Evolutionary conservation across 53 echinoderm and acorn worm species (phyloP).

Genomic region (Pentamera pediparva): DNA sequence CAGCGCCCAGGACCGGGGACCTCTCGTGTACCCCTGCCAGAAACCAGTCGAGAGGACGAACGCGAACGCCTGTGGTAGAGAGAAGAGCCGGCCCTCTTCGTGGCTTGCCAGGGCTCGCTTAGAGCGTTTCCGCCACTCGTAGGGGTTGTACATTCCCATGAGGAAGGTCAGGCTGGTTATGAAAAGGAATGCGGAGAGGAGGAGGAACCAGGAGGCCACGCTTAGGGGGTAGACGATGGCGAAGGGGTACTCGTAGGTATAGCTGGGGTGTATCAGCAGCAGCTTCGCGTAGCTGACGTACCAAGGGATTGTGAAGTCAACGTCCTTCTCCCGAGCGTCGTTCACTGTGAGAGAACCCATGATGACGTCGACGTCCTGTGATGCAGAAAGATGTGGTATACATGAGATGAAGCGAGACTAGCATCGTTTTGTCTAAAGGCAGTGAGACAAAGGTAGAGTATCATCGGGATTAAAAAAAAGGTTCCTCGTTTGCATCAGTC

Average conservation of each 20-base stretch:
- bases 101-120: slow-evolving; percentile 41
- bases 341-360: slow-evolving; percentile 61
- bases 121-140: slow-evolving; percentile 59
- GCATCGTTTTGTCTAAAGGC: neutral
- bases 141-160: slow-evolving; percentile 46
- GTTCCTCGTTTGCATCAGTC: neutral
- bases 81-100: slow-evolving; percentile 49
- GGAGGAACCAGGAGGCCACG: slow-evolving; percentile 56
- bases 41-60: slow-evolving; percentile 49
- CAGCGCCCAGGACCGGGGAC: slow-evolving; percentile 56
- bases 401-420: too few species aligned
- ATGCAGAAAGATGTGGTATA: neutral
- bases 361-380: slow-evolving; percentile 79
- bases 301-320: slow-evolving; percentile 68
- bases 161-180: slow-evolving; percentile 47
- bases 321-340: slow-evolving; percentile 46
- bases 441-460: neutral
- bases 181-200: slow-evolving; percentile 52
- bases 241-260: slow-evolving; percentile 73
- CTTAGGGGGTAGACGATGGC: slow-evolving; percentile 53
- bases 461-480: neutral
- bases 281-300: slow-evolving; percentile 48
- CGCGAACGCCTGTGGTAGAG: slow-evolving; percentile 49
- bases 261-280: slow-evolving; percentile 71
- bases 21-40: slow-evolving; percentile 56